Percentiles rank a stretch among this genome's conserved stretches.
Evolutionary conservation across 2,797 vertebrate species (phyloP).

Genomic region (Clarias fuscus): DNA sequence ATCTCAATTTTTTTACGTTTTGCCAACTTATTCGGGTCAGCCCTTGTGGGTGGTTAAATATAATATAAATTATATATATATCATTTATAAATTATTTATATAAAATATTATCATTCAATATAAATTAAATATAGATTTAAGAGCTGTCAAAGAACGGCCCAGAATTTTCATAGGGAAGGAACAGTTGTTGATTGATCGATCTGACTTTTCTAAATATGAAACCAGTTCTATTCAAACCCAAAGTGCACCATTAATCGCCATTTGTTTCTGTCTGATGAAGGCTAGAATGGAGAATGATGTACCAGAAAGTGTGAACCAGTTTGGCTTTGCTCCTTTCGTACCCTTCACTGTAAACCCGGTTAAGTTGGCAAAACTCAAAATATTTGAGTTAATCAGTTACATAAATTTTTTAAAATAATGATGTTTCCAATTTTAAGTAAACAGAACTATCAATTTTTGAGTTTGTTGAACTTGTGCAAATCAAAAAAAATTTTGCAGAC

Average conservation of each 20-base stretch:
- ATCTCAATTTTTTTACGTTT: too few species aligned
- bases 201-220: background rate
- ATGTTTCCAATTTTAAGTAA: too few species aligned
- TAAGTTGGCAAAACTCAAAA: too few species aligned
- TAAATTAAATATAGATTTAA: background rate
- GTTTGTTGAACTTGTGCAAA: too few species aligned
- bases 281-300: background rate
- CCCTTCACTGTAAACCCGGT: constrained; percentile 62
- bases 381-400: too few species aligned
- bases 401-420: too few species aligned
- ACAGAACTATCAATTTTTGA: too few species aligned
- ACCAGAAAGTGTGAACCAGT: background rate
- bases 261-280: background rate
- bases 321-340: constrained; percentile 62
- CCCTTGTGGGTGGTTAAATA: too few species aligned
- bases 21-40: too few species aligned
- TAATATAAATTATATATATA: too few species aligned
- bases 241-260: background rate
- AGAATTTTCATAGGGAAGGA: background rate
- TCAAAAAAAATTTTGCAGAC: too few species aligned
- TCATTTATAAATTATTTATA: too few species aligned
- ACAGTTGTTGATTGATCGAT: background rate
- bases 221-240: background rate
- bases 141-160: background rate
- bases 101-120: background rate